A percentile compares a stretch with the other conserved stretches of the same genome.
phyloP scores from a whole-genome alignment of 2,113 vertebrate species.

The Strix aluco region DNA sequence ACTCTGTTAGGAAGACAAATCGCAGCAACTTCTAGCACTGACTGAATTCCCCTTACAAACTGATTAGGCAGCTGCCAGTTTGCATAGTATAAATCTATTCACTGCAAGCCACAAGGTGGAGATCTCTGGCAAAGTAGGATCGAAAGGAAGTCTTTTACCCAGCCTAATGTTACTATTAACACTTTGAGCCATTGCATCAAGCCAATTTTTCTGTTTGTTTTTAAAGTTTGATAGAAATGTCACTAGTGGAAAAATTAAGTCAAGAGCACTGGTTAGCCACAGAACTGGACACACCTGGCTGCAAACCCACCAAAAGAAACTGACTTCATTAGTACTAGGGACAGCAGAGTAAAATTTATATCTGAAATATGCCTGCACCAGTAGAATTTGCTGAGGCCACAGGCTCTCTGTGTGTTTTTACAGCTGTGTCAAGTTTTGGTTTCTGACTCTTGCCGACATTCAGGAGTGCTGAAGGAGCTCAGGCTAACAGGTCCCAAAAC shows the following conservation, averaged over 20 bases:
- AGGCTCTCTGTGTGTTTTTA: constrained; percentile 82
- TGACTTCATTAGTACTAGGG: constrained; percentile 80
- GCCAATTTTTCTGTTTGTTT: constrained; percentile 82
- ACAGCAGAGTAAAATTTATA: constrained; percentile 81
- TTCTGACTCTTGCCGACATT: constrained; percentile 78
- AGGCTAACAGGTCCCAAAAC: constrained; percentile 77
- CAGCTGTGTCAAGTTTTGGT: constrained; percentile 84
- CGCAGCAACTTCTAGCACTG: not conserved
- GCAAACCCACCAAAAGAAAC: constrained; percentile 79
- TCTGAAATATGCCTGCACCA: constrained; percentile 79
- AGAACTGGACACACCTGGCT: constrained; percentile 81
- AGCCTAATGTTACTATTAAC: constrained; percentile 77
- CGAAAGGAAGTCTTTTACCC: constrained; percentile 64
- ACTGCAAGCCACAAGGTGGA: constrained; percentile 67
- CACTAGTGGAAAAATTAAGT: constrained; percentile 82
- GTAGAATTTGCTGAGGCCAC: constrained; percentile 79
- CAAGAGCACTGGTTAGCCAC: constrained; percentile 76
- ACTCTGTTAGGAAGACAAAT: not conserved
- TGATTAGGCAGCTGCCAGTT: not conserved
- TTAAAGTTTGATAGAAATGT: constrained; percentile 81
- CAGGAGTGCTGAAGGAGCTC: constrained; percentile 76
- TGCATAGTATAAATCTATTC: constrained; percentile 29
- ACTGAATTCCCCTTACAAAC: not conserved
- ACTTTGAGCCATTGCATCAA: constrained; percentile 76
- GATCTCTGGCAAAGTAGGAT: constrained; percentile 69